These are phyloP conservation scores for Ophiodon elongatus DNA, from an alignment of 2,113 vertebrate species.

Conservation along the genomic window DNA sequence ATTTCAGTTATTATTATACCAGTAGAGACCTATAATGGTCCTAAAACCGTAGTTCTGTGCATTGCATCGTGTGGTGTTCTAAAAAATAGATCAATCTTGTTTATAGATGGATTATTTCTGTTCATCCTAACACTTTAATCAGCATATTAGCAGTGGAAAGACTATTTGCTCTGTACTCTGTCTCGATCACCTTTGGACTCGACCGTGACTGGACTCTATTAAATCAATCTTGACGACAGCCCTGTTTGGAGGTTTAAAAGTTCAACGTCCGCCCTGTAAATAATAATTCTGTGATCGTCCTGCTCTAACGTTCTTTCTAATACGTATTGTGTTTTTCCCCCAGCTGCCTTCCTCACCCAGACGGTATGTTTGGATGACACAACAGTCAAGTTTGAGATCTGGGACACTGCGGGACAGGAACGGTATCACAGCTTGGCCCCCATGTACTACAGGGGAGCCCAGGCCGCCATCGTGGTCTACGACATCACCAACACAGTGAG, in stretches of 20 bases:
- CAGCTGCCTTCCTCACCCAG: constrained; percentile 99
- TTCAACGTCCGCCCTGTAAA: not conserved
- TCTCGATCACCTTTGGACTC: not conserved
- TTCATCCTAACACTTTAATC: not conserved
- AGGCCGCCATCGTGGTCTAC: constrained; percentile 98
- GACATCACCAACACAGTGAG: constrained; percentile 99
- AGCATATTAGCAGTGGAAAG: not conserved
- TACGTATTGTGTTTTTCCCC: not conserved
- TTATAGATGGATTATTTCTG: too few relatives aligned
- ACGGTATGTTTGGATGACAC: constrained; percentile 99
- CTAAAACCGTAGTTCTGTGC: not conserved
- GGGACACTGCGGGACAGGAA: constrained; percentile 98
- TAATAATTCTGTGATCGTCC: not conserved
- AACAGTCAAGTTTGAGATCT: constrained; percentile 99
- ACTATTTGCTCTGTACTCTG: not conserved
- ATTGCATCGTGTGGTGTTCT: not conserved
- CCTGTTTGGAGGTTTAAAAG: not conserved
- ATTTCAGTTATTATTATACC: not conserved
- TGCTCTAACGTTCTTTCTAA: not conserved
- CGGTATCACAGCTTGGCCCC: constrained; percentile 98
- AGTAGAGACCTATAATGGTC: not conserved
- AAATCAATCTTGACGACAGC: not conserved
- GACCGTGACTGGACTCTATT: not conserved
- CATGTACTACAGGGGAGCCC: constrained; percentile 98
- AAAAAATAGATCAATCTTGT: not conserved